Conservation (phyloP, 2,113 vertebrate species). For the Trochalopteron elliotii region DNA sequence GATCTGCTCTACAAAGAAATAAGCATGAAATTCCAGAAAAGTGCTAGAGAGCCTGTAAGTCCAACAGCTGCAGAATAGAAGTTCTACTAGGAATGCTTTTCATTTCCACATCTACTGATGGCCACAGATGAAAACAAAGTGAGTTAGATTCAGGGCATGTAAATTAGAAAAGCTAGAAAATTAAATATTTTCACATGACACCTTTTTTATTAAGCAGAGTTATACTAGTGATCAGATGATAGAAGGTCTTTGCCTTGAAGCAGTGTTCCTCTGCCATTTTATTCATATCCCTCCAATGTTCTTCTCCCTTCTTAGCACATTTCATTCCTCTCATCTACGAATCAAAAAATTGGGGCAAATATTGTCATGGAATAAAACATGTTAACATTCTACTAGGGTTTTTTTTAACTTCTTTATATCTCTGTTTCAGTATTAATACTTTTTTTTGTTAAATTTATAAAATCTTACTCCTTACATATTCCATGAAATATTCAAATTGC, state of each 20-base stretch:
- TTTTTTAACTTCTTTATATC: neutral
- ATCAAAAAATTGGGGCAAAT: neutral
- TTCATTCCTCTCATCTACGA: fast-evolving
- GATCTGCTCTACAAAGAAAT: neutral
- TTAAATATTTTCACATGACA: neutral
- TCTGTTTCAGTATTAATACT: neutral
- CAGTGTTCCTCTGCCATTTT: neutral
- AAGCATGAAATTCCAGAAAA: neutral
- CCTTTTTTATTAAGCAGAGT: neutral
- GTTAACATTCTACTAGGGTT: fast-evolving
- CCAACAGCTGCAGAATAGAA: neutral
- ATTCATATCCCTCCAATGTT: neutral
- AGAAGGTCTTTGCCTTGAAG: neutral
- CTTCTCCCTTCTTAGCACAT: neutral
- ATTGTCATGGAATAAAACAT: neutral
- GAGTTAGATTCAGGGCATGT: fast-evolving
- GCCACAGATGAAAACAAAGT: neutral
- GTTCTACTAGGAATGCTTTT: neutral
- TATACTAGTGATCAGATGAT: neutral
- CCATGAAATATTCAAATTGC: neutral
- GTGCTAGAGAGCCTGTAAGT: neutral
- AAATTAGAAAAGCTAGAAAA: neutral
- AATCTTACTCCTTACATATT: neutral
- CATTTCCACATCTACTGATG: neutral
- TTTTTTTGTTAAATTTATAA: neutral